A percentile compares a stretch with the other conserved stretches of the same genome.
Evolutionary conservation across 2,888 invertebrate species (phyloP).

Genomic region (Callimorpha dominula): DNA sequence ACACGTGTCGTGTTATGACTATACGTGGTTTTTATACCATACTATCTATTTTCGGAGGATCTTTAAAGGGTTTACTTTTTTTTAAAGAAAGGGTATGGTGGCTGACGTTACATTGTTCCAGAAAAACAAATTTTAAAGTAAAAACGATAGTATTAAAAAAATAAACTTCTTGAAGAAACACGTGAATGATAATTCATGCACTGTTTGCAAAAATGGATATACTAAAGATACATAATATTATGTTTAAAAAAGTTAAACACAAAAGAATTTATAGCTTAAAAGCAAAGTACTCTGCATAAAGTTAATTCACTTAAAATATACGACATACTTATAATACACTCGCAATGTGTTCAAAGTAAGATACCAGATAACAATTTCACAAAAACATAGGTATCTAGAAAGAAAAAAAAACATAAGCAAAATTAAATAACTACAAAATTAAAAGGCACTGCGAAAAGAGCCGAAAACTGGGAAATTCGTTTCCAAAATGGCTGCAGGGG

Average conservation of each 20-base stretch:
- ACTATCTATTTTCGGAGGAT: constrained; percentile 48
- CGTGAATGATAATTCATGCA: background rate
- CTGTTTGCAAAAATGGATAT: background rate
- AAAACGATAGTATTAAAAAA: background rate
- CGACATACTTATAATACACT: background rate
- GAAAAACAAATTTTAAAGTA: background rate
- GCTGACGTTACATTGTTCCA: background rate
- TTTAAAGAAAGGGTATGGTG: constrained; percentile 22
- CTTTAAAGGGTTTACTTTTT: constrained; percentile 48
- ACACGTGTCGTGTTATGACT: constrained; percentile 77
- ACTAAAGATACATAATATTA: background rate
- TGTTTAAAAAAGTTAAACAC: background rate
- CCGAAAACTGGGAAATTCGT: constrained; percentile 83
- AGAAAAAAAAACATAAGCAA: constrained; percentile 54
- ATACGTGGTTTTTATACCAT: constrained; percentile 68
- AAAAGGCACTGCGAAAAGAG: constrained; percentile 79
- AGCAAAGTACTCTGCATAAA: background rate
- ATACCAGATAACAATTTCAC: constrained; percentile 39
- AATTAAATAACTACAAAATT: constrained; percentile 82
- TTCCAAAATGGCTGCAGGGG: constrained; percentile 83
- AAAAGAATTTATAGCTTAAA: background rate
- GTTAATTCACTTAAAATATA: background rate
- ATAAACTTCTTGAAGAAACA: background rate
- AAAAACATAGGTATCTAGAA: constrained; percentile 49
- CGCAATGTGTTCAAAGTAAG: constrained; percentile 28